These are phyloP conservation scores for Baccha elongata DNA, from an alignment of 2,888 invertebrate genomes.

Conservation along the genomic window DNA sequence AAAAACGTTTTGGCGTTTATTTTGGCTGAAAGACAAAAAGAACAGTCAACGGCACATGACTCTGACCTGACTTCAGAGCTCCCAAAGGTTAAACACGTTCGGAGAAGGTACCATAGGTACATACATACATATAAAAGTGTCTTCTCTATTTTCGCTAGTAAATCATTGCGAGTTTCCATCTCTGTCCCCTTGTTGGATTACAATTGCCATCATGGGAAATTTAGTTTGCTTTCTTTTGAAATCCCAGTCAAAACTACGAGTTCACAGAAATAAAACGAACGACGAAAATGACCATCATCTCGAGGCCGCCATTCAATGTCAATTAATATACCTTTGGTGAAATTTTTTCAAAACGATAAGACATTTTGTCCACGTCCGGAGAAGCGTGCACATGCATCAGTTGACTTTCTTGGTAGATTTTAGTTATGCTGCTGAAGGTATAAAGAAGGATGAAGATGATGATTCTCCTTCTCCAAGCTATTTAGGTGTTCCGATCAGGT, in stretches of 20 bases:
- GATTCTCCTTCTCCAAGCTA: conserved; percentile 31
- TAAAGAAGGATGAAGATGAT: conserved; percentile 29
- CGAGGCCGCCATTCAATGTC: conserved; percentile 25
- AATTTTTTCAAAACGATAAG: conserved; percentile 48
- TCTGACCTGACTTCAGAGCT: conserved; percentile 53
- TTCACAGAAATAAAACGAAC: conserved; percentile 1
- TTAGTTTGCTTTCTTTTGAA: conserved; percentile 56
- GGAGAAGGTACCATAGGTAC: too few species aligned
- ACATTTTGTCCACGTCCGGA: conserved; percentile 64
- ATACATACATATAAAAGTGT: conserved; percentile 23
- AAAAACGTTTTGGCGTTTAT: conserved; percentile 17
- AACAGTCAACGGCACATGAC: conserved; percentile 50
- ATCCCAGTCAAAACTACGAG: conserved; percentile 26
- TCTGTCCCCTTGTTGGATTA: conserved; percentile 13
- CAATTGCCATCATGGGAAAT: conserved; percentile 45
- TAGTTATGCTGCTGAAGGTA: background rate
- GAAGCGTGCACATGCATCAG: conserved; percentile 21
- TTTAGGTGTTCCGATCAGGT: conserved; percentile 69
- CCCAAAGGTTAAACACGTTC: conserved; percentile 58
- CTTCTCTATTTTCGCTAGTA: conserved; percentile 44
- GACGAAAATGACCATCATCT: conserved; percentile 44
- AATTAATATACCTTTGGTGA: conserved; percentile 49
- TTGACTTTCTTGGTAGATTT: conserved; percentile 43
- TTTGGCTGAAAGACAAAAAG: conserved; percentile 6
- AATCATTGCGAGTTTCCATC: conserved; percentile 43